Evolutionary conservation across 2,113 vertebrate genomes (phyloP), one percentile per base, ranked within the genome.

Genomic region (Delphinapterus leucas): DNA sequence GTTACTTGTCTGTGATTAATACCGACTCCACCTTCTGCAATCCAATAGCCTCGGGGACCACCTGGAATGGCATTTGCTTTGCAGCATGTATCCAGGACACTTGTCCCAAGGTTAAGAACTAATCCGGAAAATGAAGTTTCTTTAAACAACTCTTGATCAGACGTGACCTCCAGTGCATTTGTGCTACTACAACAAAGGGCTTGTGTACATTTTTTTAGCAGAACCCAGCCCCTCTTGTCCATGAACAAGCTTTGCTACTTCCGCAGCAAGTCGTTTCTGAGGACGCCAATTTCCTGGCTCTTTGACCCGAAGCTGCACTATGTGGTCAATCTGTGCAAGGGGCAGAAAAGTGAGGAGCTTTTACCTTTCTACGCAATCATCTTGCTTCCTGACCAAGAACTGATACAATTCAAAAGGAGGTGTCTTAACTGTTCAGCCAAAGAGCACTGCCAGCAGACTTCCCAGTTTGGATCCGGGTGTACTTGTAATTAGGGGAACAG

Each of bases 191-290:
- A 93, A 96, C 99, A 99, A 88, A 99, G 98, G 17, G 98, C 99
- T 3, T 98, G 98, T 60, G 99, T 99, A 90, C 49, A 99, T 99
- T 99, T 99, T 99, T 96, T 99, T 99, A 44, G 99, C 99, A 73
- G 99, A 99, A 94, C 99, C 99, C 6, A 99, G 97, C 7, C 99
- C 99, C 38, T 99, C 99, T 96, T 98, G 99, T 3, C 99, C 99
- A 60, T 99, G 99, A 84, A 99, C 99, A 47, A 99, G 98, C 88
- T 99, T 99, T 8, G 99, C 99, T 79, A 99, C 99, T 98, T 99
- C 99, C 14, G 99, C 99, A 12, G 99, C 99, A 83, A 99, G 99
- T 12, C 99, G 99, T 94, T 99, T 99, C 73, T 99, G 99, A 38
- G 99, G 99, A 15, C 97, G 98, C 60, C 99, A 98, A 97, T 99